Conservation (phyloP, 2,113 vertebrate species). For the Hemiprocne comata region DNA sequence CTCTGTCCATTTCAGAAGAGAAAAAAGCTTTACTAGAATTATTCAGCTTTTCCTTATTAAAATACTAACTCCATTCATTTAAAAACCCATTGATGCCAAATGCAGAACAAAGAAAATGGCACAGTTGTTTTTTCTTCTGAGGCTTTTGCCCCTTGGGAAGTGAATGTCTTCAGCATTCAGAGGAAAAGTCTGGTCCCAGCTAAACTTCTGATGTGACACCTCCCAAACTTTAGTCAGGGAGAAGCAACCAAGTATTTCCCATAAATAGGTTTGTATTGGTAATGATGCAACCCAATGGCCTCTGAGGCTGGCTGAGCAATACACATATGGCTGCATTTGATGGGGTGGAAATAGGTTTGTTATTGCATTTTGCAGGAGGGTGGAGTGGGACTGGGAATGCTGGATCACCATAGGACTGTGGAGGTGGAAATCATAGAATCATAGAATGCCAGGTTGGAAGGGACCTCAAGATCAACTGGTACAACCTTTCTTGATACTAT, state of each 20-base stretch:
- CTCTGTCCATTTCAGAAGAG: background rate
- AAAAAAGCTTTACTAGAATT: background rate
- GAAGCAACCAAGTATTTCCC: background rate
- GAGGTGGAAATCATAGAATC: background rate
- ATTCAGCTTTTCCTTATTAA: background rate
- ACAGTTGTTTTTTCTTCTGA: background rate
- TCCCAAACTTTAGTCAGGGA: background rate
- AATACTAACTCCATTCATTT: background rate
- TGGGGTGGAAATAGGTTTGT: background rate
- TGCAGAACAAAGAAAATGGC: background rate
- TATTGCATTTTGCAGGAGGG: background rate
- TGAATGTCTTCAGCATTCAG: background rate
- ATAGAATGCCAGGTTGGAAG: no score
- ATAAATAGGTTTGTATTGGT: background rate
- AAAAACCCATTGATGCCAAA: background rate
- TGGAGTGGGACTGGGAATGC: background rate
- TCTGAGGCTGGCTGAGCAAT: background rate
- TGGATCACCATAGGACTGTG: background rate
- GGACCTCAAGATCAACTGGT: no score
- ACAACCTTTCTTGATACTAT: no score
- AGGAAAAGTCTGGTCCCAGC: background rate
- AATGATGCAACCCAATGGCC: background rate
- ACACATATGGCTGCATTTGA: accelerated
- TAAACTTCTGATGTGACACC: background rate
- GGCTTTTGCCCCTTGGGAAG: background rate